Evolutionary conservation across 2,797 vertebrate genomes (phyloP).

Genomic region (Hippopotamyrus pictus): DNA sequence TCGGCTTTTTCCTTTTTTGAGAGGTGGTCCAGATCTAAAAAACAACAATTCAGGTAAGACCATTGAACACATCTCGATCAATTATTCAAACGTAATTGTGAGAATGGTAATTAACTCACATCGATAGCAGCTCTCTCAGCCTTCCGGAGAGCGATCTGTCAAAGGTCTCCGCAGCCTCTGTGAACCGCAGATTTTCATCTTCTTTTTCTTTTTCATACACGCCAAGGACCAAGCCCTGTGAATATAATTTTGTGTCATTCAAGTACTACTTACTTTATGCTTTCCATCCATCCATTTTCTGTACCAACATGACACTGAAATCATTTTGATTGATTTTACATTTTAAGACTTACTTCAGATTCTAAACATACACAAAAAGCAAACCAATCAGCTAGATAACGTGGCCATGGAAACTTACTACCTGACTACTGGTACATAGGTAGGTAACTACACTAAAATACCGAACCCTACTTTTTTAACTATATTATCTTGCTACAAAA

Average conservation of each 20-base stretch:
- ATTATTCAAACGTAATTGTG: not conserved
- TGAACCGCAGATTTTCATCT: slow-evolving; percentile 58
- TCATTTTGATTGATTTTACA: not conserved
- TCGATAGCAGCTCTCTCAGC: slow-evolving; percentile 72
- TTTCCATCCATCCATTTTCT: not conserved
- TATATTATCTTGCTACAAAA: not conserved
- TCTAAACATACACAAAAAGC: not conserved
- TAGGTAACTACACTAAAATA: not conserved
- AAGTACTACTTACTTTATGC: not conserved
- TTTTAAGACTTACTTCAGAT: not conserved
- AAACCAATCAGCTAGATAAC: not conserved
- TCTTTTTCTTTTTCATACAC: slow-evolving; percentile 72
- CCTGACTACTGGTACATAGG: not conserved
- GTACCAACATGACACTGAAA: not conserved
- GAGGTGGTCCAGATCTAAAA: slow-evolving; percentile 77
- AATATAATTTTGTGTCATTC: not conserved
- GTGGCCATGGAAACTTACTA: not conserved
- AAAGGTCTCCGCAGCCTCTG: slow-evolving; percentile 71
- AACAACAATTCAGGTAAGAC: not conserved
- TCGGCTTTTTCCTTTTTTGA: slow-evolving; percentile 86
- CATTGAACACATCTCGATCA: not conserved
- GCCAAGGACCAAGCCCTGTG: slow-evolving; percentile 83
- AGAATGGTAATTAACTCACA: slow-evolving; percentile 62
- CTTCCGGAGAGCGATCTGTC: slow-evolving; percentile 74
- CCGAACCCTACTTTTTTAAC: not conserved